These are phyloP conservation scores for Drosophila fulvimacula DNA, from an alignment of 2,888 invertebrate species.

Conservation along the genomic window DNA sequence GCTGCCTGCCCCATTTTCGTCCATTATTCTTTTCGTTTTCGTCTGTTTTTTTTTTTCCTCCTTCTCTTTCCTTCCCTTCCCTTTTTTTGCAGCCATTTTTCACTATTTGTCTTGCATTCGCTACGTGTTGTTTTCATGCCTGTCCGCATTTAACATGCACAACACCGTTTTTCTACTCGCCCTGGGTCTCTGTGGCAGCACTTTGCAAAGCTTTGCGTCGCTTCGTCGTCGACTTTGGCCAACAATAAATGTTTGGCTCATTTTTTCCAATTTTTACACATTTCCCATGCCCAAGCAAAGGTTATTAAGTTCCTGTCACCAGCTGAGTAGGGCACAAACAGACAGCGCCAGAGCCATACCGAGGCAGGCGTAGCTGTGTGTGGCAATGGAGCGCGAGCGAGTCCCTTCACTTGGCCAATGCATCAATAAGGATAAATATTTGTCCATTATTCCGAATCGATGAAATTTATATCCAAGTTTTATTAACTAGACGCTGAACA, in stretches of 20 bases:
- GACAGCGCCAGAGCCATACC: no score
- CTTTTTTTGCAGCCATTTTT: slow-evolving; percentile 57
- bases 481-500: not conserved
- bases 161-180: slow-evolving; percentile 61
- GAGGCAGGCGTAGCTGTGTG: no score
- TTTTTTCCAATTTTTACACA: slow-evolving; percentile 20
- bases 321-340: not conserved
- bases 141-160: slow-evolving; percentile 71
- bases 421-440: slow-evolving; percentile 16
- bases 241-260: slow-evolving; percentile 40
- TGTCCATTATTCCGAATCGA: slow-evolving; percentile 9
- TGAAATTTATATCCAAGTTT: slow-evolving; percentile 4
- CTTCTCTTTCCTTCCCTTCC: no score
- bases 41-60: slow-evolving; percentile 39
- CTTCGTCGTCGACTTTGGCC: slow-evolving; percentile 38
- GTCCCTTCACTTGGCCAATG: slow-evolving; percentile 4
- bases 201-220: slow-evolving; percentile 15
- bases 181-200: slow-evolving; percentile 1
- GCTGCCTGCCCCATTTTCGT: slow-evolving; percentile 14
- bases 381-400: not conserved
- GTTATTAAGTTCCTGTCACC: slow-evolving; percentile 22
- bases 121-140: slow-evolving; percentile 62
- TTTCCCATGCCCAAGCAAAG: slow-evolving; percentile 14
- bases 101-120: slow-evolving; percentile 65
- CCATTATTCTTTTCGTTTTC: slow-evolving; percentile 34